Evolutionary conservation across 2,888 invertebrate species (phyloP).

Genomic region (Seira sanloemensis): DNA sequence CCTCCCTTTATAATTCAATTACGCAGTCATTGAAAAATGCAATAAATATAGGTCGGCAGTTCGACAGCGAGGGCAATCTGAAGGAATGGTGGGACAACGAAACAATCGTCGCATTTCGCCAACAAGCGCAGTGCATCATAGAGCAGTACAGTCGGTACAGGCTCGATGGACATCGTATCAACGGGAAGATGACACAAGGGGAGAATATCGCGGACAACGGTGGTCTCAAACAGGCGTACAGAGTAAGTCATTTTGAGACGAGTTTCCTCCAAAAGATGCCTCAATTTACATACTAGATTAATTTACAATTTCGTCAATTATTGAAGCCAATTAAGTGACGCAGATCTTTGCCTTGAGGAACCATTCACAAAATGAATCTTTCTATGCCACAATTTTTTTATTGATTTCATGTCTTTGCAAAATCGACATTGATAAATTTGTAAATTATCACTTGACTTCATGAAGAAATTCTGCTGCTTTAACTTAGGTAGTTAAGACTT

Average conservation of each 20-base stretch:
- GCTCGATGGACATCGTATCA: slow-evolving; percentile 75
- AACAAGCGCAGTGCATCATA: slow-evolving; percentile 76
- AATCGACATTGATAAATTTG: background rate
- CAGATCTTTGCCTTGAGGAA: slow-evolving; percentile 49
- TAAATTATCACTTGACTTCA: too few species aligned
- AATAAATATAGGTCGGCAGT: slow-evolving; percentile 77
- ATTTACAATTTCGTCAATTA: slow-evolving; percentile 54
- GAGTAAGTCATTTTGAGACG: too few species aligned
- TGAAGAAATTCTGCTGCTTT: background rate
- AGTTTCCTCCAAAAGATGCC: too few species aligned
- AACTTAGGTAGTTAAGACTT: too few species aligned
- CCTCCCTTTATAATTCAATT: slow-evolving; percentile 36
- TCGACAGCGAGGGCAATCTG: slow-evolving; percentile 80
- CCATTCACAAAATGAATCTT: too few species aligned
- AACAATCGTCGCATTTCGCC: slow-evolving; percentile 75
- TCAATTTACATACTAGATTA: slow-evolving; percentile 35
- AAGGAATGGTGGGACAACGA: slow-evolving; percentile 76
- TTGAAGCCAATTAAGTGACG: slow-evolving; percentile 42
- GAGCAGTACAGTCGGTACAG: slow-evolving; percentile 77
- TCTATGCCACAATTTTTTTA: too few species aligned
- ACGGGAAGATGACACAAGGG: slow-evolving; percentile 77
- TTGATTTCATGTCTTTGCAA: too few species aligned
- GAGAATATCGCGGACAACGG: slow-evolving; percentile 94
- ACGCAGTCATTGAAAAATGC: background rate
- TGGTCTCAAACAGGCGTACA: slow-evolving; percentile 89